phyloP scores from a whole-genome alignment of 2,113 vertebrate species.

The Numida meleagris region DNA sequence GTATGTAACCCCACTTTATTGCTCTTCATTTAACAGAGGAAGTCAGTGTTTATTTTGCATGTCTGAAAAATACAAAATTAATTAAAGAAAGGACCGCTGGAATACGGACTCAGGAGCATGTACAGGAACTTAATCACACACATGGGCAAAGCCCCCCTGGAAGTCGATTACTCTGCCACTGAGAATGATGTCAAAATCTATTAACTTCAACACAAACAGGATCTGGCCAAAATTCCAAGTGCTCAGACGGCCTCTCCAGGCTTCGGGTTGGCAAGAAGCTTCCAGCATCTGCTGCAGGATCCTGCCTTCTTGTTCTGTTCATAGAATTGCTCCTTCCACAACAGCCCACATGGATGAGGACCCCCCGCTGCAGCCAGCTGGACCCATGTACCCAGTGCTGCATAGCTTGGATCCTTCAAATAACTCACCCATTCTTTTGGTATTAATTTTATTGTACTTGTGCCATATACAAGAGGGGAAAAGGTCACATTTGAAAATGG shows the following conservation, averaged over 20 bases:
- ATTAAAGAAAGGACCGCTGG: neutral
- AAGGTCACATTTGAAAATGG: neutral
- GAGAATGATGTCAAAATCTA: neutral
- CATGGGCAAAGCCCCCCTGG: neutral
- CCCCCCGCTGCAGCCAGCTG: neutral
- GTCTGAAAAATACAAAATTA: conserved; percentile 41
- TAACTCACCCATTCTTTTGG: neutral
- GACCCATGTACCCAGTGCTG: neutral
- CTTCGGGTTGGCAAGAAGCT: neutral
- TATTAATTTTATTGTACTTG: neutral
- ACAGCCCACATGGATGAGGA: neutral
- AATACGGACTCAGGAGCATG: conserved; percentile 10
- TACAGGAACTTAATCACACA: neutral
- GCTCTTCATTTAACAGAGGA: conserved; percentile 41
- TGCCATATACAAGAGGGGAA: neutral
- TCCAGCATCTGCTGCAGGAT: neutral
- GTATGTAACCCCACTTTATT: conserved; percentile 22
- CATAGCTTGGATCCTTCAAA: neutral
- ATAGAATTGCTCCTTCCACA: neutral
- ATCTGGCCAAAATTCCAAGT: neutral
- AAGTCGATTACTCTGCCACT: neutral
- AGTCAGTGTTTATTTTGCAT: conserved; percentile 54
- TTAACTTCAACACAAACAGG: neutral
- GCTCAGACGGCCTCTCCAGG: neutral
- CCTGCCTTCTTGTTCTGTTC: neutral